Evolutionary conservation across 2,888 invertebrate genomes (phyloP), one percentile per base, ranked within the genome.

Genomic region (Mythimna pallens): DNA sequence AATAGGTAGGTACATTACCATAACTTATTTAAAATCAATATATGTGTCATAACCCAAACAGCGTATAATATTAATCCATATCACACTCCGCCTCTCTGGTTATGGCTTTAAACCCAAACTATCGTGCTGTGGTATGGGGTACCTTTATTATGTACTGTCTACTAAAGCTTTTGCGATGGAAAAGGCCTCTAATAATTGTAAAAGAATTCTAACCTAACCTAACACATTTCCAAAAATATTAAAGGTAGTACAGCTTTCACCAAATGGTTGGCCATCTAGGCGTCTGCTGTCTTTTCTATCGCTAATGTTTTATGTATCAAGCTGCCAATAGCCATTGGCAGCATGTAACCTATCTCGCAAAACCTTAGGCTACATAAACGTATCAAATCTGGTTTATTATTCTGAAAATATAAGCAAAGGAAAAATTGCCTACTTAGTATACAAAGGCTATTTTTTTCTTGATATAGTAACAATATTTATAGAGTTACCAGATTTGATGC

Each of bases 21-120:
- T 63, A 61, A 65, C 58, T 64, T 59, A 50, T 62, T 72, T 30
- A 25, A 67, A 67, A 52, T 63, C 20, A 50, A 64, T 71, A 58
- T 76, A 4, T 70, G 67, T 84, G 64, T 78, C 36, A 34, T 73
- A 74, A 73, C 64, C 54, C 52, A 63, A 68, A 66, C 30, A 59
- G 54, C 61, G 40, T 77, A 30, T 74, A 55, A 57, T 80, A 75
- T 72, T 75, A 78, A 76, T 86, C 78, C 69, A 36, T 76, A 65
- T 55, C 70, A 65, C 61, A 66, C 80, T 69, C 67, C 9, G 59
- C 69, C 59, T 78, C 55, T 73, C 66, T 78, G 75, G 82, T 85
- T 76, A 83, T 84, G 82, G 85, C 85, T 86, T 85, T 77, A 10
- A 40, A 64, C 66, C 62, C 62, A 63, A 81, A 77, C 77, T 84